Base-by-base conservation (phyloP, 2,888 invertebrate genomes). In the Apeira syringaria region DNA sequence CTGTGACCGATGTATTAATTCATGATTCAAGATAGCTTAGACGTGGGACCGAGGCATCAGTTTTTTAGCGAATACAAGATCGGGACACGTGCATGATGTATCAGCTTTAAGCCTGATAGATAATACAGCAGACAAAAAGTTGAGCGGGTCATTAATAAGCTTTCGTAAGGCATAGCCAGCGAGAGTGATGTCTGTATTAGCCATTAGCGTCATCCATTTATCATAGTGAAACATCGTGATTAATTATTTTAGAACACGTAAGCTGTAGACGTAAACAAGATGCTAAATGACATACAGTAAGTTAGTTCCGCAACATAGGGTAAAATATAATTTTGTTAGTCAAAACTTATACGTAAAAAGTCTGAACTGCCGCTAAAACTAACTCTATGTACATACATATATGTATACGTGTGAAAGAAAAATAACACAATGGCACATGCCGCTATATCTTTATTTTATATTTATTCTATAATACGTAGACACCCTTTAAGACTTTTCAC, bases 1-100 rank as follows among this genome's bases (percentile, higher is more conserved):
- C 61, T 60, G 59, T 31, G 32, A 32, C 25, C 40, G 39, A 38
- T 64, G 71, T 73, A 74, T 79, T 75, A 78, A 79, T 77, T 77
- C 76, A 70, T 68, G 76, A 79, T 80, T 64, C 68, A 58, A 77
- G 74, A 79, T 77, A 45, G 38, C 75, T 64, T 59, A 64, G 59
- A 61, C 63, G 60, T 64, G 61, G 61, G 66, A 69, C 63, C 61
- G 57, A 65, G 60, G 54, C 59, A 58, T 61, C 54, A 38, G 50
- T 64, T 71, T 70, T 71, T 65, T 59, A 43, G 59, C 56, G 47
- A 55, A 59, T 47, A 55, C 38, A 50, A 38, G 47, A 56, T 53
- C 48, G 37, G 41, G 58, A 61, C 66, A 63, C 61, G 57, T 42
- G 53, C 47, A 41, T 49, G 58, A 53, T 61, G 53, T 50, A 54